Evolutionary conservation across 1,140 invertebrate genomes (phyloP), one percentile per base, ranked within the genome.

Genomic region (Vanessa tameamea): DNA sequence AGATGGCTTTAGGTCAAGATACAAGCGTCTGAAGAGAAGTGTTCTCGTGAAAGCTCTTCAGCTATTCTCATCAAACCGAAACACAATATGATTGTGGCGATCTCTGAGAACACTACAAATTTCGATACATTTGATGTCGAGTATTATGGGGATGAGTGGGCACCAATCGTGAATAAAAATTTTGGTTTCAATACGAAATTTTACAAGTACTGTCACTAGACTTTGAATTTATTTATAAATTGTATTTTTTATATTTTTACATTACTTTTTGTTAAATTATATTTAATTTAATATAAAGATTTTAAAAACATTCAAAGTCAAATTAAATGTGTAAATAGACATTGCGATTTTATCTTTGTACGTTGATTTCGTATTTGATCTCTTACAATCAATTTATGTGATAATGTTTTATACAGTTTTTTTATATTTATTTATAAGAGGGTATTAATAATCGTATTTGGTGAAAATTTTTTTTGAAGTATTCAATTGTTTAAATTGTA

Each of bases 1-100:
- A 70, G 57, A 70, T 70, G 68, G 57, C 57, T 63, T 70, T 63
- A 70, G 57, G 68, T 70, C 68, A 59, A 70, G 68, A 47, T 50
- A 70, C 57, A 37, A 47, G 31, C 50, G 50, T 14, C 47, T 50
- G 57, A 37, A n/a, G 26, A 37, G 47, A 50, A 70, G 57, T 63
- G 68, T 70, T 48, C 68, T 61, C 57, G 16, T 20, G 57, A n/a
- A 61, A 20, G 47, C 23, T 53, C 26, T 70, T n/a, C 15, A n/a
- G 37, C 57, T 70, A 70, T 70, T 70, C 47, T 61, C 43, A 23
- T 50, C 68, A 63, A 48, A 70, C 55, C 16, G 55, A 70, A 63
- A 63, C 47, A 43, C 65, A 53, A 67, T 67, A 55, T 66, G 47
- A 66, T 67, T 67, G 65, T 67, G 23, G 50, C 57, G 23, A 55